Base-by-base conservation (phyloP, 2,113 vertebrate genomes). In the Ailuropoda melanoleuca region DNA sequence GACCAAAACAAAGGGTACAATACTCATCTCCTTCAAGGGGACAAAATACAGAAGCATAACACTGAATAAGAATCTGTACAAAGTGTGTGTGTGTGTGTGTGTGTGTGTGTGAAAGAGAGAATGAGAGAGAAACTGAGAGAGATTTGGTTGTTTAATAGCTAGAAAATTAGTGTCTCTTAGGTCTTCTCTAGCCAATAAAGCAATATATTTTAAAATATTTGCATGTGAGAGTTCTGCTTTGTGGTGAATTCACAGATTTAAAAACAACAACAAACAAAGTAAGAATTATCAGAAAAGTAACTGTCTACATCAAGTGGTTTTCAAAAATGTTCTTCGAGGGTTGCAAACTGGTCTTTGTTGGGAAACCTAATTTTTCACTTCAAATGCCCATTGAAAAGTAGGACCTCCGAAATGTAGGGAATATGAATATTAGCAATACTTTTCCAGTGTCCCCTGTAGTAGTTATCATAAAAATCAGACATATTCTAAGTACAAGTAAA, bases 231-330 rank as follows among this genome's bases (percentile, higher is more conserved):
- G 14, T 78, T 74, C 81, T 39, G 82, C 24, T 84, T 96, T 58
- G 10, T n/a, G 15, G 4, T 92, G 14, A 88, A 88, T 68, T 85
- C 81, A 84, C 26, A 83, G 31, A 62, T 8, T 75, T 97, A 23
- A 34, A 74, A 72, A 70, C n/a, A 37, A 66, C 55, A 48, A n/a
- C 9, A 48, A 55, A n/a, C 9, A 48, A 55, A 85, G 90, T 7
- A 93, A 55, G 8, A 96, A 93, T 43, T 89, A 23, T 86, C 60
- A 78, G 56, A 97, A 90, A 88, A 95, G 37, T 96, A 93, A 58
- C 23, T 58, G 15, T 56, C 87, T 58, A 43, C 4, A 53, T 91
- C 64, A 82, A 88, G 17, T 88, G 12, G 3, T n/a, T 81, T 66
- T 93, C 53, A 14, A 29, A 74, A 64, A 87, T 60, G 13, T 75